Evolutionary conservation across 1,140 invertebrate species (phyloP), one percentile per base, ranked within the genome.

Genomic region (Heterodera carotae): DNA sequence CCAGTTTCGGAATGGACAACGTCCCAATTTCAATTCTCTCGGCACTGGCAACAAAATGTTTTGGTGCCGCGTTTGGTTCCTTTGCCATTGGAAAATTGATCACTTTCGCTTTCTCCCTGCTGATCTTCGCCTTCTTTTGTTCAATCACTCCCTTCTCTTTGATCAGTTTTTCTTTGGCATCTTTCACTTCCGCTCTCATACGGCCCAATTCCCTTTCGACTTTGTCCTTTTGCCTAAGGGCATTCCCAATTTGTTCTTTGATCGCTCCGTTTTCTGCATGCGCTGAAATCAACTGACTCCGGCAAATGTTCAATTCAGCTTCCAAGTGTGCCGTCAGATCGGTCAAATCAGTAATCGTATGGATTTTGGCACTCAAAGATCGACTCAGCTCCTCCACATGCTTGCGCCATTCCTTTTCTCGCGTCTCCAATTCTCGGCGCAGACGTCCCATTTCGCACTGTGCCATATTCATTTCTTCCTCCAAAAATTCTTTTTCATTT

Each of bases 381-480:
- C 6, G 31, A 64, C 69, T 43, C 10, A 36, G 25, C 29, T 82
- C 82, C 15, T 82, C 76, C 53, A 71, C 39, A 36, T 83, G 80
- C 25, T 48, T 29, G 53, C 70, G 43, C 25, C 81, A 60, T 31
- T 82, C 74, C 56, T n/a, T 67, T 10, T 83, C 67, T 64, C 83
- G 77, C 15, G 81, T 76, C 39, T 56, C 72, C 34, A 82, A 72
- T 62, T 83, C 53, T 31, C 75, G 53, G 36, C 68, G 34, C 72
- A 80, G 33, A 22, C 76, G 76, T 22, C 64, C 62, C 29, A 76
- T 70, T 75, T 84, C 84, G 68, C 77, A 83, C 31, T 82, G 69
- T 36, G 77, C 67, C 82, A 8, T 15, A 31, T 62, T 25, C 22
- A n/a, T n/a, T n/a, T n/a, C n/a, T n/a, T n/a, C n/a, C n/a, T n/a